Evolutionary conservation across 2,797 vertebrate species (phyloP).

Genomic region (Hypotaenidia okinawae): DNA sequence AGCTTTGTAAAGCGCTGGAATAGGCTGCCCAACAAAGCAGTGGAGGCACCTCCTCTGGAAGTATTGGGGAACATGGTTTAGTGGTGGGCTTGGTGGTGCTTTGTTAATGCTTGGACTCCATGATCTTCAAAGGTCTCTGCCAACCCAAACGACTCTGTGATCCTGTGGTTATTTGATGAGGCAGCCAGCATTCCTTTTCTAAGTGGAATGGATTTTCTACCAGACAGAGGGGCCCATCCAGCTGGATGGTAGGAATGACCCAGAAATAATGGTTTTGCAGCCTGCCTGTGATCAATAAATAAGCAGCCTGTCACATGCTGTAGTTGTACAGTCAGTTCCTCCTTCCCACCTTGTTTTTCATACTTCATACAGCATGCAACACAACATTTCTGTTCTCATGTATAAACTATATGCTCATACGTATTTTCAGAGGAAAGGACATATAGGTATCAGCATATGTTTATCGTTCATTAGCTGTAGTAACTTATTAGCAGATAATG

Average conservation of each 20-base stretch:
- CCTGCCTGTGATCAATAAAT: not conserved
- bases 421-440: not conserved
- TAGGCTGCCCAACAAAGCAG: too few relatives aligned
- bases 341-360: fast-evolving
- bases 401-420: not conserved
- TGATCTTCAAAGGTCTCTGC: too few relatives aligned
- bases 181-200: fast-evolving
- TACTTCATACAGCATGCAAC: not conserved
- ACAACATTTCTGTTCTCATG: not conserved
- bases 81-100: too few relatives aligned
- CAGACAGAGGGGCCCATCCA: too few relatives aligned
- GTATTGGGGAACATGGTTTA: too few relatives aligned
- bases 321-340: not conserved
- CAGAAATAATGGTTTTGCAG: not conserved
- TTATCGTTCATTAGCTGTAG: not conserved
- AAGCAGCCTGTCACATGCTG: not conserved
- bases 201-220: not conserved
- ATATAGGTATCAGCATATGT: not conserved
- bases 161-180: not conserved
- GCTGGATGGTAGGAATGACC: not conserved
- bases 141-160: too few relatives aligned
- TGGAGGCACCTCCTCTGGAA: too few relatives aligned
- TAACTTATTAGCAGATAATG: not conserved
- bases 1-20: too few relatives aligned
- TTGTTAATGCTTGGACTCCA: too few relatives aligned